These are phyloP conservation scores for Ictalurus furcatus DNA, from an alignment of 2,113 vertebrate genomes.

Conservation along the genomic window DNA sequence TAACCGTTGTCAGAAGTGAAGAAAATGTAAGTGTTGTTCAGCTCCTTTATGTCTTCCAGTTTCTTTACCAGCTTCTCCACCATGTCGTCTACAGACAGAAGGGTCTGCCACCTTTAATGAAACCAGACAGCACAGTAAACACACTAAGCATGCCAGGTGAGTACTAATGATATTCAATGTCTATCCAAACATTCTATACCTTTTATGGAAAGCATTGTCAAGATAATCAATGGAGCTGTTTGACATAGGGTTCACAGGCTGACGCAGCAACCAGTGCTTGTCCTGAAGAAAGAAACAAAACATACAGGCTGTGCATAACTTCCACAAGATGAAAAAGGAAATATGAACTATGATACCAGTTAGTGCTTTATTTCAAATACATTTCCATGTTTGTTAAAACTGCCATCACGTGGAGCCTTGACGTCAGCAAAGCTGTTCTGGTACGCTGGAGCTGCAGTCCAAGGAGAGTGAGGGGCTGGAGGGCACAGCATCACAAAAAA, in stretches of 20 bases:
- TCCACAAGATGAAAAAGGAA: background rate
- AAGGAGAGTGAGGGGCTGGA: slow-evolving; percentile 76
- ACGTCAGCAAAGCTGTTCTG: slow-evolving; percentile 64
- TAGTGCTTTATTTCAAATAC: slow-evolving; percentile 46
- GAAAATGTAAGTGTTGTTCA: slow-evolving; percentile 77
- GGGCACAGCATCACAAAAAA: slow-evolving; percentile 79
- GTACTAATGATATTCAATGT: background rate
- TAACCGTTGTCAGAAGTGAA: slow-evolving; percentile 80
- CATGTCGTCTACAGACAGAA: slow-evolving; percentile 79
- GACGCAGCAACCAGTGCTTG: slow-evolving; percentile 81
- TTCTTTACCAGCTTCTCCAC: slow-evolving; percentile 76
- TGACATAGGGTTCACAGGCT: slow-evolving; percentile 73
- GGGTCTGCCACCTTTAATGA: slow-evolving; percentile 73
- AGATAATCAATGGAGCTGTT: slow-evolving; percentile 68
- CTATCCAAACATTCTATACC: slow-evolving; percentile 55
- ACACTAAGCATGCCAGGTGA: background rate
- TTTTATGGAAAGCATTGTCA: slow-evolving; percentile 70
- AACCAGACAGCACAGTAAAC: background rate
- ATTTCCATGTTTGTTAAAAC: slow-evolving; percentile 74
- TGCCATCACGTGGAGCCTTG: slow-evolving; percentile 76
- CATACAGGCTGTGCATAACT: background rate
- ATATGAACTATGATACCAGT: background rate
- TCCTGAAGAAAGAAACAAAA: slow-evolving; percentile 59
- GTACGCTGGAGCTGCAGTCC: slow-evolving; percentile 75
- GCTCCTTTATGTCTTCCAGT: slow-evolving; percentile 66